Evolutionary conservation across 2,113 vertebrate genomes (phyloP), one percentile per base, ranked within the genome.

Genomic region (Tylochromis polylepis): DNA sequence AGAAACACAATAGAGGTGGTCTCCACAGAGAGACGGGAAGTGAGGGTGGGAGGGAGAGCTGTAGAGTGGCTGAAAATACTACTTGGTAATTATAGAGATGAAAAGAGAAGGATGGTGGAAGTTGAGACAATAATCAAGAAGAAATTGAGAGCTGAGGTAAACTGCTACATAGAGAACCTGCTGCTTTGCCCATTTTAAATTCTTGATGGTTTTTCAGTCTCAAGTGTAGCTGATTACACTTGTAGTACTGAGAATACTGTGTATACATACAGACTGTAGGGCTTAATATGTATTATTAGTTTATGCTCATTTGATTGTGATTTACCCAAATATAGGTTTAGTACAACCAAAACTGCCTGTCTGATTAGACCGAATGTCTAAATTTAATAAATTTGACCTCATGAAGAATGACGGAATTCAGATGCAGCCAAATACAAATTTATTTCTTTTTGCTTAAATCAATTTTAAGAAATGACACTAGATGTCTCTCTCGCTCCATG

Each of bases 401-500:
- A 65, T 67, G 4, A 79, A 56, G 3, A 79, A 41, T 24, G 16
- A 7, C n/a, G 51, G 1, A 77, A 80, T 57, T 24, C n/a, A 4
- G 5, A 53, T 49, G 4, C 6, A 43, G 14, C 9, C 34, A 34
- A 43, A 78, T 27, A 43, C n/a, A 55, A 55, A 3, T 72, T 3
- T 81, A 60, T 72, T 29, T 36, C 2, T 90, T 62, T 51, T 77
- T 20, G 18, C 24, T 83, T 15, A 70, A 3, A 11, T 5, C 31
- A 6, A 87, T 93, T 89, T 85, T 20, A 5, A 59, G 36, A 87
- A 49, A 53, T 1, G 79, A 81, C 96, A 95, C 95, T 95, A 96
- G 96, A 95, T 96, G 96, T 94, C 96, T 95, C 95, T 96, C 95
- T 96, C 49, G 95, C 96, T 97, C 95, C 95, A 96, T n/a, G 65